phyloP scores from a whole-genome alignment of 2,888 invertebrate species.

The Allophyes oxyacanthae region DNA sequence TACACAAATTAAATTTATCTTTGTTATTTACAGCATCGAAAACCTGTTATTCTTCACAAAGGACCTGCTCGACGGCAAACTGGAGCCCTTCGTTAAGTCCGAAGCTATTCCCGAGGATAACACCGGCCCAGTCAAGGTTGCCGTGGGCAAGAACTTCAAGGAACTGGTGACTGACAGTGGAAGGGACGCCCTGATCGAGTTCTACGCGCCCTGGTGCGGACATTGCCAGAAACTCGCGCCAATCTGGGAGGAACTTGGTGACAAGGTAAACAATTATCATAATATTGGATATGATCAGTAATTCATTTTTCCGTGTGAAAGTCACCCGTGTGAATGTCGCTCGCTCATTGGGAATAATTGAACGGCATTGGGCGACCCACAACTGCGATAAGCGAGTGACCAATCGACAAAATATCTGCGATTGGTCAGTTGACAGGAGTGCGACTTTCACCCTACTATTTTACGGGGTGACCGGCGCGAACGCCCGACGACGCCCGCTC shows the following conservation, averaged over 20 bases:
- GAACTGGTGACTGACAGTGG: conserved; percentile 96
- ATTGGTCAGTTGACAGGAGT: too few relatives aligned
- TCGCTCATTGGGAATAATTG: too few relatives aligned
- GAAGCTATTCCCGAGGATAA: conserved; percentile 97
- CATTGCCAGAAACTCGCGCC: conserved; percentile 99
- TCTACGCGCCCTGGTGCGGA: conserved; percentile 99
- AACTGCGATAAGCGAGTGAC: too few relatives aligned
- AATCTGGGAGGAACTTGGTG: conserved; percentile 97
- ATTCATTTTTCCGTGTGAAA: too few relatives aligned
- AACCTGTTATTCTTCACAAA: conserved; percentile 95
- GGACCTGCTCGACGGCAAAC: conserved; percentile 93
- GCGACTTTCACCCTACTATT: too few relatives aligned
- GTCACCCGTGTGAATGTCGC: too few relatives aligned
- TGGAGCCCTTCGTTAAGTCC: conserved; percentile 98
- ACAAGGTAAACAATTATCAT: conserved; percentile 88
- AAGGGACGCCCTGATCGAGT: conserved; percentile 98
- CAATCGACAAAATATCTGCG: too few relatives aligned
- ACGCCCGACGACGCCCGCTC: too few relatives aligned
- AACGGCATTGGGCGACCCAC: too few relatives aligned
- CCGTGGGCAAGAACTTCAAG: conserved; percentile 99
- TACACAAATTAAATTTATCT: too few relatives aligned
- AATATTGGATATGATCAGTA: too few relatives aligned
- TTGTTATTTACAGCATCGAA: conserved; percentile 91
- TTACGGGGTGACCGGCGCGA: too few relatives aligned
- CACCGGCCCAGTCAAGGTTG: conserved; percentile 95